A percentile compares a stretch with the other conserved stretches of the same genome.
Evolutionary conservation across 2,113 vertebrate genomes (phyloP).

Genomic region (Lagenorhynchus albirostris): DNA sequence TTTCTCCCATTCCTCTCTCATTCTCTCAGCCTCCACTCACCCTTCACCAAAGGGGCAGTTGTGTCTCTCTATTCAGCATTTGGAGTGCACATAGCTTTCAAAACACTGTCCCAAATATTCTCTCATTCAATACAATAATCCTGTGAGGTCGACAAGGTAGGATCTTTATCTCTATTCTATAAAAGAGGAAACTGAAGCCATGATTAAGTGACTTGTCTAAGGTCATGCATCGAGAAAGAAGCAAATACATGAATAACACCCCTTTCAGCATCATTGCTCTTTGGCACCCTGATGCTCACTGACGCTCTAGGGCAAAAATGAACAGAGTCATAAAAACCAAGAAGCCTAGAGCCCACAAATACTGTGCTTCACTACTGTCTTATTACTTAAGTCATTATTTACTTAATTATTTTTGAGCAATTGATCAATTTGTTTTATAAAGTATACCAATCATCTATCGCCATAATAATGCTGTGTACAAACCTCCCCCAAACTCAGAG

Average conservation of each 20-base stretch:
- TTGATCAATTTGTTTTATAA: neutral
- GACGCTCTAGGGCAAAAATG: neutral
- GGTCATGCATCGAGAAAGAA: neutral
- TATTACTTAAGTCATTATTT: neutral
- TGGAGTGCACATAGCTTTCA: neutral
- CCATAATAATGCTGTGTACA: neutral
- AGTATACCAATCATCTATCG: neutral
- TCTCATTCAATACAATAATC: neutral
- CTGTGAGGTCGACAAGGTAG: neutral
- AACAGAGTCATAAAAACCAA: neutral
- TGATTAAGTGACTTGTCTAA: constrained; percentile 7
- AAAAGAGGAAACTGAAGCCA: neutral
- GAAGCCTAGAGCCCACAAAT: neutral
- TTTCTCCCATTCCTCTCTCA: neutral
- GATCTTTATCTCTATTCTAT: neutral
- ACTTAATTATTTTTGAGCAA: neutral
- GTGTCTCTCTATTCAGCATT: neutral
- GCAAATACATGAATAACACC: neutral
- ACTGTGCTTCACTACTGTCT: neutral
- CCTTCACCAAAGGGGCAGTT: constrained; percentile 9
- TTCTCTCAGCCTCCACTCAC: neutral
- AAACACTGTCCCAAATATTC: neutral
- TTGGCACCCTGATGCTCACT: neutral
- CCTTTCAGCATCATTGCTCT: neutral
- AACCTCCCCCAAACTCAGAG: neutral